Evolutionary conservation across 2,797 vertebrate species (phyloP).

Genomic region (Mus minutoides): DNA sequence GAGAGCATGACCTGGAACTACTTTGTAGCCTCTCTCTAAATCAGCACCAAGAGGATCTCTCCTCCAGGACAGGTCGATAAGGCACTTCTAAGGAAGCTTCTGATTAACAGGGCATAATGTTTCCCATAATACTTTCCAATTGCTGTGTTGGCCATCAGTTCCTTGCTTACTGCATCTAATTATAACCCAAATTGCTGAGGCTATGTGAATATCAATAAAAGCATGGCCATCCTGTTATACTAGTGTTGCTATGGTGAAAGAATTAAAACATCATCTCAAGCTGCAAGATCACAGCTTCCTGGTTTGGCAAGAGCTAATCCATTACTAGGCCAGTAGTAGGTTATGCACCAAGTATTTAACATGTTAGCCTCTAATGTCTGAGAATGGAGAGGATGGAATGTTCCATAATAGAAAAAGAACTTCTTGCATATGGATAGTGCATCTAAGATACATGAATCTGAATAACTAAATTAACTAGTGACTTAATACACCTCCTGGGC

Average conservation of each 20-base stretch:
- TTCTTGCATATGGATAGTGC: not conserved
- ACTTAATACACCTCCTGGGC: not conserved
- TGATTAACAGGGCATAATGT: not conserved
- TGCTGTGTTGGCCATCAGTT: not conserved
- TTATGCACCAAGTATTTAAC: not conserved
- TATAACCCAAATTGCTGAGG: not conserved
- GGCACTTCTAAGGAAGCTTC: not conserved
- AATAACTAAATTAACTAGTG: not conserved
- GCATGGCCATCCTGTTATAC: not conserved
- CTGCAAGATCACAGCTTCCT: not conserved
- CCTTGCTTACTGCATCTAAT: not conserved
- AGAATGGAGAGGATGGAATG: not conserved
- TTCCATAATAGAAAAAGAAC: not conserved
- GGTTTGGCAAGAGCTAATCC: not conserved
- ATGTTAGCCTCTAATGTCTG: not conserved
- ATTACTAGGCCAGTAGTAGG: not conserved
- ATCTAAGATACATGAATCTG: not conserved
- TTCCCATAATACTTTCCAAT: not conserved
- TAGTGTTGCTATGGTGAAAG: not conserved
- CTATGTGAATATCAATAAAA: not conserved
- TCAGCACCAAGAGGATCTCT: not conserved
- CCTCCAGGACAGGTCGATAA: not conserved
- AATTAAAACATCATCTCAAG: not conserved
- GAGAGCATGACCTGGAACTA: not conserved
- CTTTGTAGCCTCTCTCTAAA: not conserved